Base-by-base conservation (phyloP, 2,113 vertebrate species). In the Phaethon lepturus region DNA sequence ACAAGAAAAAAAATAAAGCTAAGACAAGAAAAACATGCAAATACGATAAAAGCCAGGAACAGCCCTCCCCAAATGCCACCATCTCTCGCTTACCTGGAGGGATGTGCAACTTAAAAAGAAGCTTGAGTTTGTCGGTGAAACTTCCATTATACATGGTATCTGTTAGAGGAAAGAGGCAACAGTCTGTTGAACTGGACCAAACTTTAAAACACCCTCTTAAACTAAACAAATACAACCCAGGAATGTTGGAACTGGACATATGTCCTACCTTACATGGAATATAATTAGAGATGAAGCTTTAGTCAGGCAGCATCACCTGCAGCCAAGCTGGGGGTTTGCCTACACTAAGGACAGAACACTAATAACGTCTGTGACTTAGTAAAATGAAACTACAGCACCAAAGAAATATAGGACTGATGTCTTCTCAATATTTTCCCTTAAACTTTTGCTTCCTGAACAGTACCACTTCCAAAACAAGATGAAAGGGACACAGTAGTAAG, bases 51-150 rank as follows among this genome's bases (percentile, higher is more conserved):
- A 60, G 31, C 35, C 63, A 95, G 66, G 18, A 75, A 68, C 5
- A 87, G n/a, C 23, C 69, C 64, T 60, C 55, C 45, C 49, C 29
- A 85, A 13, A 77, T 35, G 31, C 22, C 62, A 74, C 19, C 2
- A 3, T 38, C 47, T 86, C 62, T 81, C 26, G 96, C 98, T 98
- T 97, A 99, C 99, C 99, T 98, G 99, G 99, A 91, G 99, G 99
- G 89, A 99, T 98, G 94, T 99, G 99, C 88, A 99, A 96, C 96
- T 99, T 99, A 98, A 99, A 99, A 96, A 99, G 99, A 87, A 99
- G 98, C 84, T 99, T 99, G 97, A 99, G 98, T 96, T 99, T 99
- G 86, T 99, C 99, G 94, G 99, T 99, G 98, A 99, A 99, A 62
- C 99, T 99, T 96, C 99, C 99, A 71, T 99, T 98, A 95, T 99